These are phyloP conservation scores for Phainopepla nitens DNA, from an alignment of 2,113 vertebrate species.

Conservation along the genomic window DNA sequence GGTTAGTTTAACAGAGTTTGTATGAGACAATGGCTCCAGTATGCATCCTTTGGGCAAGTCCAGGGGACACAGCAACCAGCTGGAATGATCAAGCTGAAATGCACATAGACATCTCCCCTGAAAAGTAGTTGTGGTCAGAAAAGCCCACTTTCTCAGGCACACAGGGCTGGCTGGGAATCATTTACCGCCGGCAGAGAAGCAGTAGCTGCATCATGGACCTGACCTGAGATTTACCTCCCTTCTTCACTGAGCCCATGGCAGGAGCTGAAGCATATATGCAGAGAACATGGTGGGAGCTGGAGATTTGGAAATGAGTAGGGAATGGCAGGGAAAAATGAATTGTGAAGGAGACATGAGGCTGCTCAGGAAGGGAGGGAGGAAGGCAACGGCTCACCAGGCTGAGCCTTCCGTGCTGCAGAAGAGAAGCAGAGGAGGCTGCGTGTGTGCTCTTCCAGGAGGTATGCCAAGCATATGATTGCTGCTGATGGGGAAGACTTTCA, in stretches of 20 bases:
- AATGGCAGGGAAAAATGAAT: background rate
- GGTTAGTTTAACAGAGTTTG: background rate
- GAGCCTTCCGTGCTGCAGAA: background rate
- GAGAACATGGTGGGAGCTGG: background rate
- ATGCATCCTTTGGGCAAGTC: background rate
- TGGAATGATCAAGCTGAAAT: background rate
- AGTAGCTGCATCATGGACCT: background rate
- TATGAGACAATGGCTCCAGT: background rate
- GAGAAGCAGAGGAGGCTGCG: background rate
- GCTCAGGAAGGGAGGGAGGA: background rate
- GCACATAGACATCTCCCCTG: background rate
- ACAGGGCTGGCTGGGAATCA: background rate
- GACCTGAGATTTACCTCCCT: background rate
- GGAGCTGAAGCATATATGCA: background rate
- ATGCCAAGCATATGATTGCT: background rate
- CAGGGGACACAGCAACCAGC: rapidly evolving
- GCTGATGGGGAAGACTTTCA: background rate
- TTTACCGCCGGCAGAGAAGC: background rate
- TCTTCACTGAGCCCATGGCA: background rate
- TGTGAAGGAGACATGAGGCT: background rate
- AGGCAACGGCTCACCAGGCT: background rate
- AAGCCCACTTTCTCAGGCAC: background rate
- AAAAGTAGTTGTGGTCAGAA: background rate
- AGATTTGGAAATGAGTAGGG: background rate
- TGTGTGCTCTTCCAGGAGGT: background rate